Conservation (phyloP, 2,888 invertebrate species). For the Cephus spinipes region DNA sequence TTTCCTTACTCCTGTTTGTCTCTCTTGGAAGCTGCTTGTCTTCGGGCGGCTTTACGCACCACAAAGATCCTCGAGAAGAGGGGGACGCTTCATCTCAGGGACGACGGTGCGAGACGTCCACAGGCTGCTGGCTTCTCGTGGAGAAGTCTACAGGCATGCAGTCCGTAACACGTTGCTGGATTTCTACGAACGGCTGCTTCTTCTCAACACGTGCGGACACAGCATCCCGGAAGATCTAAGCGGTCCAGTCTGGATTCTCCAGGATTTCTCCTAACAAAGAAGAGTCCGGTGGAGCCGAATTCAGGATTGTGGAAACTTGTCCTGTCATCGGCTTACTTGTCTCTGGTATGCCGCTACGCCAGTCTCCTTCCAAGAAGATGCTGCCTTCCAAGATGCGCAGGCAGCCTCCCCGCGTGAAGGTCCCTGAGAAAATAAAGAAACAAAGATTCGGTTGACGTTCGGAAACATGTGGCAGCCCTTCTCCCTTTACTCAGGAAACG, state of each 20-base stretch:
- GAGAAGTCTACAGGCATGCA: background rate
- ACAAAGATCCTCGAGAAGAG: background rate
- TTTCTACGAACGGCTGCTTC: background rate
- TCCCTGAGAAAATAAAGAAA: background rate
- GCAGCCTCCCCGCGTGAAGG: no score
- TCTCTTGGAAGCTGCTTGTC: background rate
- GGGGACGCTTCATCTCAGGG: background rate
- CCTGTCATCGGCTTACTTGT: background rate
- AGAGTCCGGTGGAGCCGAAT: background rate
- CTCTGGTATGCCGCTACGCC: background rate
- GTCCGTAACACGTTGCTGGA: background rate
- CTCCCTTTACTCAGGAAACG: background rate
- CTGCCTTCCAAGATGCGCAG: background rate
- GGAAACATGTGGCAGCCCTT: background rate
- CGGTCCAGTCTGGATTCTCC: background rate
- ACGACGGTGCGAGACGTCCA: background rate
- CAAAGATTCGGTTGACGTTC: background rate
- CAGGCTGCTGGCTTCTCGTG: background rate
- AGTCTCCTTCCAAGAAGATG: background rate
- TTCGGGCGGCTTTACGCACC: background rate
- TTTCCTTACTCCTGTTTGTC: background rate
- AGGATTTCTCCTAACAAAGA: background rate
- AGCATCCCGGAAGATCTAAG: background rate
- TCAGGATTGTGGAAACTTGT: background rate
- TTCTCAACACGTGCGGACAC: background rate